phyloP scores from a whole-genome alignment of 2,113 vertebrate genomes.

The Meles meles region DNA sequence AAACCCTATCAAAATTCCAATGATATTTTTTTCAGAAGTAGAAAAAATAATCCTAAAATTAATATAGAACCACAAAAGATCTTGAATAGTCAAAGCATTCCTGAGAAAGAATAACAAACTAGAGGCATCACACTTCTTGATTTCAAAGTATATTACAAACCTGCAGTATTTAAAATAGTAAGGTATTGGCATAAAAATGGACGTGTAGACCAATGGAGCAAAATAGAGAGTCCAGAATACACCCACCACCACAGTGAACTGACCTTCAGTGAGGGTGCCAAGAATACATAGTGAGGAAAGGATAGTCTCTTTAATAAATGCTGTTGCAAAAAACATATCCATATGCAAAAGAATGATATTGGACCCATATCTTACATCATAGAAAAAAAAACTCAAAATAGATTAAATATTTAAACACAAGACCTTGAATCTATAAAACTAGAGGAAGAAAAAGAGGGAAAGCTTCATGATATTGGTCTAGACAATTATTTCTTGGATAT shows the following conservation, averaged over 20 bases:
- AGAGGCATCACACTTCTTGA: background rate
- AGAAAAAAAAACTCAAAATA: background rate
- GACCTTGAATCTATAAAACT: background rate
- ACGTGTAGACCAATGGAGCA: background rate
- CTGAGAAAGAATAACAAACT: background rate
- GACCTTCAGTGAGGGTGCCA: background rate
- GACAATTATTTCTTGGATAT: background rate
- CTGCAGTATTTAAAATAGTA: background rate
- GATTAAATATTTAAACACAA: background rate
- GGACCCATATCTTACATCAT: background rate
- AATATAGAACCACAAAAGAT: background rate
- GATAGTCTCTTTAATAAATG: background rate
- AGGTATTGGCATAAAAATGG: background rate
- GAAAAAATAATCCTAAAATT: background rate
- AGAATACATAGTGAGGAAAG: background rate
- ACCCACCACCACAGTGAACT: background rate
- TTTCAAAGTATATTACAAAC: conserved; percentile 18
- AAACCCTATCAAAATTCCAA: background rate
- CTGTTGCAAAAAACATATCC: background rate
- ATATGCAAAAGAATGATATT: background rate
- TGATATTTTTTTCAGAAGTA: background rate
- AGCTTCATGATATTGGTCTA: background rate
- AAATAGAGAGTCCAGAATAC: background rate
- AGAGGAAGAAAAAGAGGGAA: background rate
- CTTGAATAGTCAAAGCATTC: background rate